Base-by-base conservation (phyloP, 2,113 vertebrate species). In the Anguilla rostrata region DNA sequence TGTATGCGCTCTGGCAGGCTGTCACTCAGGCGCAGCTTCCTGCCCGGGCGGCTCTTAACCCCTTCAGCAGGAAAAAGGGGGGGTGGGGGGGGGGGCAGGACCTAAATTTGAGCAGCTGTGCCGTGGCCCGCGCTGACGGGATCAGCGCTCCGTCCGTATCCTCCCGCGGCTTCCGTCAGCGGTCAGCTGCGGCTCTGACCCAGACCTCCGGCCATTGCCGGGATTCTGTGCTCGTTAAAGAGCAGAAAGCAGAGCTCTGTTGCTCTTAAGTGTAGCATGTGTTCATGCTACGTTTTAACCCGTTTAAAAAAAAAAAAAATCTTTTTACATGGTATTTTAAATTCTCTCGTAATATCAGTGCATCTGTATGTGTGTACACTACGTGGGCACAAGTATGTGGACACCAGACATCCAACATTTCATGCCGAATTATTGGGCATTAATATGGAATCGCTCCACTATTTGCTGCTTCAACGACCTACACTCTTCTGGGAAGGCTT, bases 11-110 rank as follows among this genome's bases (percentile, higher is more conserved):
- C 84, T 88, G 87, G 86, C 86, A 88, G 81, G 81, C 88, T 85
- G 89, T 87, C 11, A 29, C 88, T 87, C 90, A 90, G 89, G 88
- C 89, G 87, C 86, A 81, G 91, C 89, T 85, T 91, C 88, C 86
- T 90, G 84, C 87, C 88, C 87, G 85, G 89, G 89, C 86, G 88
- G 82, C 88, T 78, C n/a, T 94, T 93, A 94, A 94, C 91, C 89
- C 92, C 87, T 91, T 75, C 88, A 84, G 75, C 88, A 85, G 85
- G 78, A 66, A 87, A 89, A 87, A 84, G 60, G 5, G 26, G 20
- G 20, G 16, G 22, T 1, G 11, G 20, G 20, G 16, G 22, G 22
- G 11, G 22, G 26, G 26, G 15, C 14, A 16, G 14, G 26, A 66
- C 18, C 60, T 26, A 46, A 46, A 26, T 26, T 60, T 20, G 3